Percentiles rank a stretch among this genome's conserved stretches.
These are phyloP conservation scores for Sebastes matsubarae DNA, from an alignment of 2,797 vertebrate species.

Conservation along the genomic window DNA sequence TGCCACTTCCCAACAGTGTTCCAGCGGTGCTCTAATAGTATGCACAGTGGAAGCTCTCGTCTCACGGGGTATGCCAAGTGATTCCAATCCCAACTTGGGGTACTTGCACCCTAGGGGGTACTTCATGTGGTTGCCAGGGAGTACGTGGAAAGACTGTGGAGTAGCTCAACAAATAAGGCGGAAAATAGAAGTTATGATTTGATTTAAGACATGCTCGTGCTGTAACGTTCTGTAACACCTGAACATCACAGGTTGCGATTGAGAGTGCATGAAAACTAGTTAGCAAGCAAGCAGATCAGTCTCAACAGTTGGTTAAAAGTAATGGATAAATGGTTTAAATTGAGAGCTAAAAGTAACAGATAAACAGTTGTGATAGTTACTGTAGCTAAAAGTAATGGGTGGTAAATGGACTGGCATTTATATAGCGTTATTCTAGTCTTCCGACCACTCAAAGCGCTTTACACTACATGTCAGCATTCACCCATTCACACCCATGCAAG, in stretches of 20 bases:
- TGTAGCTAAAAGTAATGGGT: too few species aligned
- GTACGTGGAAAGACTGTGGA: neutral
- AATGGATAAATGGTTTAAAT: neutral
- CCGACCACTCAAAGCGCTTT: too few species aligned
- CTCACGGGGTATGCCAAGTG: neutral
- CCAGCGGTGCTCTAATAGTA: neutral
- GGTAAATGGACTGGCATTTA: too few species aligned
- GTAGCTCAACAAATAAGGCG: neutral
- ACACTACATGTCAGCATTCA: too few species aligned
- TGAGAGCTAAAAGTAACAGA: too few species aligned
- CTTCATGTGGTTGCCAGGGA: neutral
- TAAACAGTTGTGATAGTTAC: neutral
- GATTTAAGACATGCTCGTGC: neutral
- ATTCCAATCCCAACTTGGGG: neutral
- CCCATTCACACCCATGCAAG: too few species aligned
- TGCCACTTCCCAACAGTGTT: slow-evolving; percentile 1
- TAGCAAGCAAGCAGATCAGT: neutral
- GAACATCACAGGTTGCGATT: neutral
- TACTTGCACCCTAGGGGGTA: neutral
- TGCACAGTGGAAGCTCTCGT: slow-evolving; percentile 5
- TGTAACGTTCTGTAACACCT: neutral
- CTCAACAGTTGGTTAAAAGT: neutral
- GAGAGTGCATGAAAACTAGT: neutral
- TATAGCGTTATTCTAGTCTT: too few species aligned
- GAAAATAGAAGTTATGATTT: neutral